A percentile compares a stretch with the other conserved stretches of the same genome.
Evolutionary conservation across 1,140 invertebrate species (phyloP).

Genomic region (Atopsyche davidsoni): DNA sequence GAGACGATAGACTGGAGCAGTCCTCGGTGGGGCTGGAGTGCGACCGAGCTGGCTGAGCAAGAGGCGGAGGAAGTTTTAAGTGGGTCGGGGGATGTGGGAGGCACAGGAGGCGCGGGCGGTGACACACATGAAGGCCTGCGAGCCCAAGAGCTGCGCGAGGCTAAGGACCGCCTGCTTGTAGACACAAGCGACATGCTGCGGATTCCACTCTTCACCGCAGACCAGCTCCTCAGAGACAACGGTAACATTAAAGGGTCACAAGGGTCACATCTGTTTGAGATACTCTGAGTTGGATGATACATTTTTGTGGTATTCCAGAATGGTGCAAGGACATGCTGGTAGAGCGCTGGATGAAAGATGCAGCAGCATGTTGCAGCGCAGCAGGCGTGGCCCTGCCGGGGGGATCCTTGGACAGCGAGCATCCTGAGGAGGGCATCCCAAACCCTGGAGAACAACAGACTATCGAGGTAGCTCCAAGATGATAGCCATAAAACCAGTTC

Average conservation of each 20-base stretch:
- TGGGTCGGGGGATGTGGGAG: slow-evolving; percentile 32
- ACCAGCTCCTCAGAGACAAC: slow-evolving; percentile 63
- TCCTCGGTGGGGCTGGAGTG: slow-evolving; percentile 23
- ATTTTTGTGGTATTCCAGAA: slow-evolving; percentile 43
- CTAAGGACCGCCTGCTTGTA: slow-evolving; percentile 66
- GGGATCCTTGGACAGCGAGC: slow-evolving; percentile 27
- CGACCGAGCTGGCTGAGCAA: slow-evolving; percentile 20
- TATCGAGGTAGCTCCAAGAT: slow-evolving; percentile 18
- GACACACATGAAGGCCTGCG: slow-evolving; percentile 60
- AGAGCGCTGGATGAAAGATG: slow-evolving; percentile 67
- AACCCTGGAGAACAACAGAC: slow-evolving; percentile 14
- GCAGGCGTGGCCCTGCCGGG: slow-evolving; percentile 60
- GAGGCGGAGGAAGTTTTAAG: slow-evolving; percentile 38
- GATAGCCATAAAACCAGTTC: not conserved
- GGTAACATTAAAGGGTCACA: slow-evolving; percentile 50
- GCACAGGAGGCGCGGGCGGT: slow-evolving; percentile 36
- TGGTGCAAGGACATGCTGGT: slow-evolving; percentile 65
- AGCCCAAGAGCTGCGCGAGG: slow-evolving; percentile 68
- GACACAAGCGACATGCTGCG: slow-evolving; percentile 72
- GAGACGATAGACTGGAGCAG: slow-evolving; percentile 25
- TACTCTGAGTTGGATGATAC: too few relatives aligned
- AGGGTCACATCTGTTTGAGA: too few relatives aligned
- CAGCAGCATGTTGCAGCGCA: slow-evolving; percentile 59
- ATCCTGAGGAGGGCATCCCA: slow-evolving; percentile 18
- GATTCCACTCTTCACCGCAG: slow-evolving; percentile 66